A percentile compares a stretch with the other conserved stretches of the same genome.
phyloP scores from a whole-genome alignment of 2,888 invertebrate species.

The Phortica okadai region DNA sequence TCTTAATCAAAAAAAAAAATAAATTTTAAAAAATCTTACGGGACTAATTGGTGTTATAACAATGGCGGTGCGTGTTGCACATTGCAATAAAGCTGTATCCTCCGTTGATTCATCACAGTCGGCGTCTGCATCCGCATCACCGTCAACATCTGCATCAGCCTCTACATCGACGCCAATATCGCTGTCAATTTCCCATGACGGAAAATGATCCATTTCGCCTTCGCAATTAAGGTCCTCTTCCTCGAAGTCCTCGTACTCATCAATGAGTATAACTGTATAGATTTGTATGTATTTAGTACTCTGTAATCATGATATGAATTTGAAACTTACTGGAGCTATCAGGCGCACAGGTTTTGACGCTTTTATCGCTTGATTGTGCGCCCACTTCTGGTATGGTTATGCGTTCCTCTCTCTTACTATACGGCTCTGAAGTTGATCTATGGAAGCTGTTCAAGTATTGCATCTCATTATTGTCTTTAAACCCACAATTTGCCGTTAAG shows the following conservation, averaged over 20 bases:
- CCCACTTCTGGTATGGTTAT: conserved; percentile 78
- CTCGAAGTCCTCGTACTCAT: conserved; percentile 77
- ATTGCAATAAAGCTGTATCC: conserved; percentile 79
- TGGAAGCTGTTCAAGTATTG: conserved; percentile 50
- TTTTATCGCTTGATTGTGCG: conserved; percentile 68
- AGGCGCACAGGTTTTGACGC: conserved; percentile 78
- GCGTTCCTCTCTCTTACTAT: conserved; percentile 76
- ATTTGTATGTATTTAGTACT: not conserved
- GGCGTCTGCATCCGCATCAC: conserved; percentile 74
- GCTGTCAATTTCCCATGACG: conserved; percentile 77
- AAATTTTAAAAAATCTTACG: conserved; percentile 59
- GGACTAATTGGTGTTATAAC: conserved; percentile 77
- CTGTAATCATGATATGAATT: not conserved
- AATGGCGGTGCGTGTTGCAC: conserved; percentile 77
- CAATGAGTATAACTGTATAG: conserved; percentile 74
- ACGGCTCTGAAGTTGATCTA: conserved; percentile 77
- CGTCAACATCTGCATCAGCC: conserved; percentile 66
- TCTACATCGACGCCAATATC: conserved; percentile 76
- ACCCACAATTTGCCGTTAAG: not conserved
- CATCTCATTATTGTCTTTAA: not conserved
- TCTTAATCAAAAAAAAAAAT: not conserved
- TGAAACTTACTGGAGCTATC: conserved; percentile 81
- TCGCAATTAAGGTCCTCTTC: conserved; percentile 77
- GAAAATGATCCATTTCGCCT: conserved; percentile 76
- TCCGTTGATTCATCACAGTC: conserved; percentile 78